phyloP scores from a whole-genome alignment of 2,888 invertebrate species.

The Salpingus planirostris region DNA sequence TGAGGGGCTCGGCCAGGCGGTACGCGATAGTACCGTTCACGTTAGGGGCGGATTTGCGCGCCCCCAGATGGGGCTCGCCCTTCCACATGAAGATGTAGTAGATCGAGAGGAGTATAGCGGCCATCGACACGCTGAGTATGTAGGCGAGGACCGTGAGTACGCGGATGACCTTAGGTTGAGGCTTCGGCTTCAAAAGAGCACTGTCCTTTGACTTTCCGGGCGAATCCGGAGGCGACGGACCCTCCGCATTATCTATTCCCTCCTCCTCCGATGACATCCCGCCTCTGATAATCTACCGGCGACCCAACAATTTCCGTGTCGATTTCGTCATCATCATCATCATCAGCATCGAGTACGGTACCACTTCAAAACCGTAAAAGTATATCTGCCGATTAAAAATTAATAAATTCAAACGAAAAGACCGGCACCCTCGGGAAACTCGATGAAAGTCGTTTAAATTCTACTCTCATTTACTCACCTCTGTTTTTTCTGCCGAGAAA shows the following conservation, averaged over 20 bases:
- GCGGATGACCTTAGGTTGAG: conserved; percentile 44
- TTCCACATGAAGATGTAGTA: conserved; percentile 80
- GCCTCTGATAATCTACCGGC: neutral
- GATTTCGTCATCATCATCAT: too few species aligned
- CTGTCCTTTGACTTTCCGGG: conserved; percentile 16
- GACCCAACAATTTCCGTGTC: too few species aligned
- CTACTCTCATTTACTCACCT: too few species aligned
- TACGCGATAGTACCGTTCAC: conserved; percentile 1
- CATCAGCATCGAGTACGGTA: too few species aligned
- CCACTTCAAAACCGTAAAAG: too few species aligned
- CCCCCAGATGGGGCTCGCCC: conserved; percentile 46
- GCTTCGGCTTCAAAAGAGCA: conserved; percentile 27
- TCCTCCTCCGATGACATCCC: conserved; percentile 25
- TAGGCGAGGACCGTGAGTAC: conserved; percentile 74
- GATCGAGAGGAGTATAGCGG: conserved; percentile 69
- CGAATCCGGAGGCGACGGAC: conserved; percentile 12
- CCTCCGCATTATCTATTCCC: conserved; percentile 8
- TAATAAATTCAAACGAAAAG: too few species aligned
- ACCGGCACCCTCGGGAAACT: too few species aligned
- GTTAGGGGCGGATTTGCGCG: conserved; percentile 2
- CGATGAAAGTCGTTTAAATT: too few species aligned
- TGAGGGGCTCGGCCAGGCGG: neutral
- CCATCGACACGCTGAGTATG: conserved; percentile 76
- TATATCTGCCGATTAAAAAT: too few species aligned
- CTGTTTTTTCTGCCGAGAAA: too few species aligned